Base-by-base conservation (phyloP, 2,113 vertebrate genomes). In the Hemicordylus capensis region DNA sequence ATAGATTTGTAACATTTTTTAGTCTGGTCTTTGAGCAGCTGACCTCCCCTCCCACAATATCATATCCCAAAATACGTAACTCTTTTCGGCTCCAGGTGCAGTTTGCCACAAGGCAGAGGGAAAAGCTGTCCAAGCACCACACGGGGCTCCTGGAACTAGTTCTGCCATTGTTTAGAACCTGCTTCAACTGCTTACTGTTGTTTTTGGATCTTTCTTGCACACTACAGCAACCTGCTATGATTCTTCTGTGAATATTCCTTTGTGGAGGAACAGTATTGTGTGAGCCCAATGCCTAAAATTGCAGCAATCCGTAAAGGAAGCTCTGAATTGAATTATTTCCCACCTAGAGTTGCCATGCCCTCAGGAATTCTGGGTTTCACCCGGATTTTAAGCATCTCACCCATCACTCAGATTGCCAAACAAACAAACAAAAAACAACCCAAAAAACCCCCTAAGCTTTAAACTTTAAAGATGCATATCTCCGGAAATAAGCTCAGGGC, bases 381-480 rank as follows among this genome's bases (percentile, higher is more conserved):
- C n/a, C n/a, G n/a, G n/a, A n/a, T n/a, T n/a, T n/a, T n/a, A n/a
- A n/a, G n/a, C n/a, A n/a, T n/a, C n/a, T n/a, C n/a, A n/a, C n/a
- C n/a, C n/a, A n/a, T n/a, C n/a, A n/a, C n/a, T n/a, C n/a, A n/a
- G n/a, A n/a, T n/a, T n/a, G n/a, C n/a, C n/a, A n/a, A n/a, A n/a
- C n/a, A n/a, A n/a, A n/a, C n/a, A n/a, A n/a, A n/a, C n/a, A n/a
- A n/a, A n/a, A n/a, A n/a, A n/a, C n/a, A n/a, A n/a, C n/a, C n/a
- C n/a, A n/a, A n/a, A n/a, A 17, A n/a, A 17, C 24, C 48, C 56
- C 31, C 19, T 17, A 3, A 19, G 56, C 17, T 28, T 22, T 28
- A 63, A 59, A 4, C 20, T 90, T 84, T 77, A 88, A 42, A 78
- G 78, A 31, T 80, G 66, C 0, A 73, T 79, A 9, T 19, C 77